phyloP scores from a whole-genome alignment of 2,888 invertebrate genomes.

The Dugesia japonica region DNA sequence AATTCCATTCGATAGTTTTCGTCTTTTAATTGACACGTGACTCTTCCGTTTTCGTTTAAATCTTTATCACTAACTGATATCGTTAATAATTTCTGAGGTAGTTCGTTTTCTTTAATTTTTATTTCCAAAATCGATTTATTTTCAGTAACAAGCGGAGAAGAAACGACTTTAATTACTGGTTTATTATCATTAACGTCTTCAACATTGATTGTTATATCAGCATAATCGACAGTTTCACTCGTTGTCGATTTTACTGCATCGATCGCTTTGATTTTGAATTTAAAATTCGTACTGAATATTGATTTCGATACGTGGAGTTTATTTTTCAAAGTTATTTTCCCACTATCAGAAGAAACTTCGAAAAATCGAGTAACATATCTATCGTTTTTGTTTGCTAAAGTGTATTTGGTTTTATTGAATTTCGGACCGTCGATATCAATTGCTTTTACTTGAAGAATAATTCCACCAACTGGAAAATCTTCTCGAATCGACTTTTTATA shows the following conservation, averaged over 20 bases:
- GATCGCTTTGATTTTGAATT: slow-evolving; percentile 20
- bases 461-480: background rate
- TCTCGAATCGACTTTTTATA: background rate
- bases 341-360: background rate
- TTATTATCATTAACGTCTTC: slow-evolving; percentile 26
- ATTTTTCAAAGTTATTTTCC: background rate
- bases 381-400: background rate
- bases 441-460: background rate
- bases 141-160: background rate
- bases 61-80: slow-evolving; percentile 22
- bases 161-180: background rate
- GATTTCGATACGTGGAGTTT: background rate
- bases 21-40: background rate
- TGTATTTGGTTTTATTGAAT: background rate
- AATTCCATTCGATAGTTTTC: background rate
- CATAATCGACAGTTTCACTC: background rate
- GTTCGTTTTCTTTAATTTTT: slow-evolving; percentile 3
- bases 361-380: background rate
- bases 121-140: background rate
- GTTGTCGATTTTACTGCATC: background rate
- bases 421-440: background rate
- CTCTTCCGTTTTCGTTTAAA: slow-evolving; percentile 17
- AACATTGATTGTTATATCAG: slow-evolving; percentile 13
- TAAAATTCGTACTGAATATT: background rate
- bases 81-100: background rate